Evolutionary conservation across 1,140 invertebrate genomes (phyloP).

Genomic region (Camponotus floridanus): DNA sequence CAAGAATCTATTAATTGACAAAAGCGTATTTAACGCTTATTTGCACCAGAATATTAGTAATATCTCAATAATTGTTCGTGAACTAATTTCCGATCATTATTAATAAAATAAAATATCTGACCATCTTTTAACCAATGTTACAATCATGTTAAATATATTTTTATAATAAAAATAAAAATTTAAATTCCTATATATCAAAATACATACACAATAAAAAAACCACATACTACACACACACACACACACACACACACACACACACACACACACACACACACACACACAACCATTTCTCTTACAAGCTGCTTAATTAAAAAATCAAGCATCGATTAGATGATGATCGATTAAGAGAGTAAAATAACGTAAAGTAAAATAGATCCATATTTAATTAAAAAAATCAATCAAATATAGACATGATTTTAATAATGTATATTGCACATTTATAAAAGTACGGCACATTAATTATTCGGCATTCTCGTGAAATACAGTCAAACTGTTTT

Average conservation of each 20-base stretch:
- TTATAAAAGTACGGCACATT: constrained; percentile 22
- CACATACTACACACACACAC: no score
- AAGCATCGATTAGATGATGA: no score
- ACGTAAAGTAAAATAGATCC: constrained; percentile 24
- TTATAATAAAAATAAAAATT: not conserved
- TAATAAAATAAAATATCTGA: not conserved
- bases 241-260: no score
- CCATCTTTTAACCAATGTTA: not conserved
- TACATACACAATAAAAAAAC: no score
- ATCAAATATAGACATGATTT: constrained; percentile 32
- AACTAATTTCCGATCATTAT: not conserved
- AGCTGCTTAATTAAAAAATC: no score
- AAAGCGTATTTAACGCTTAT: constrained; percentile 21
- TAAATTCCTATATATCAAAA: not conserved
- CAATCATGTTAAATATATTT: not conserved
- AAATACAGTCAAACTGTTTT: constrained; percentile 43
- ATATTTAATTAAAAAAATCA: constrained; percentile 25
- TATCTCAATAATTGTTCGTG: not conserved
- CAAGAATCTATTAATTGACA: constrained; percentile 35
- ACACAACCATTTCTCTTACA: no score
- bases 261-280: no score
- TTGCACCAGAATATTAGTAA: not conserved
- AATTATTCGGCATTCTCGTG: constrained; percentile 36
- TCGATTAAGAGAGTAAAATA: no score
- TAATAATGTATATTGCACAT: constrained; percentile 27